Conservation (phyloP, 1,140 invertebrate species). For the Leptinotarsa defecta region DNA sequence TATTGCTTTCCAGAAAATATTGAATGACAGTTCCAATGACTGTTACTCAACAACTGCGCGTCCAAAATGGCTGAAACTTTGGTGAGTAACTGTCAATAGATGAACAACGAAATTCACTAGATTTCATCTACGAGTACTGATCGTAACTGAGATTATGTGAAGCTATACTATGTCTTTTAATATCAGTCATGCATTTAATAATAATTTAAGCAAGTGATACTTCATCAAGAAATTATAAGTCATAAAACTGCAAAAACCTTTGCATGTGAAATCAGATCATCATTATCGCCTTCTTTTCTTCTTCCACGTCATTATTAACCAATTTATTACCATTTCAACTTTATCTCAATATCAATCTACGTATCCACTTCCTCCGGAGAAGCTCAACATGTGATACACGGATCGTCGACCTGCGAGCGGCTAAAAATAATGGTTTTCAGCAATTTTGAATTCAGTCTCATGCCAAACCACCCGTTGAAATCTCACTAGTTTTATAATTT, state of each 20-base stretch:
- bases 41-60: no score
- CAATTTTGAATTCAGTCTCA: constrained; percentile 5
- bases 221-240: no score
- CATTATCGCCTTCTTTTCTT: neutral
- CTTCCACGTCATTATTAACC: neutral
- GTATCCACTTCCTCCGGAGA: neutral
- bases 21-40: no score
- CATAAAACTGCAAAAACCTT: neutral
- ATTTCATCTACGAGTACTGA: no score
- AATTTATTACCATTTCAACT: neutral
- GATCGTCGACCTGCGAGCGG: constrained; percentile 7
- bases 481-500: constrained; percentile 2
- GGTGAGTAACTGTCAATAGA: no score
- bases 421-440: constrained; percentile 6
- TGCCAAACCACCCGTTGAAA: constrained; percentile 3
- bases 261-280: neutral
- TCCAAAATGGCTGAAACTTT: no score
- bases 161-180: no score
- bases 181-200: no score
- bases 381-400: neutral
- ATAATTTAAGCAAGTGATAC: no score
- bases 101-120: no score
- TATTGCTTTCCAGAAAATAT: no score
- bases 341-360: neutral
- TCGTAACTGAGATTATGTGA: no score